phyloP scores from a whole-genome alignment of 2,888 invertebrate genomes.

The Brachycybe producta region DNA sequence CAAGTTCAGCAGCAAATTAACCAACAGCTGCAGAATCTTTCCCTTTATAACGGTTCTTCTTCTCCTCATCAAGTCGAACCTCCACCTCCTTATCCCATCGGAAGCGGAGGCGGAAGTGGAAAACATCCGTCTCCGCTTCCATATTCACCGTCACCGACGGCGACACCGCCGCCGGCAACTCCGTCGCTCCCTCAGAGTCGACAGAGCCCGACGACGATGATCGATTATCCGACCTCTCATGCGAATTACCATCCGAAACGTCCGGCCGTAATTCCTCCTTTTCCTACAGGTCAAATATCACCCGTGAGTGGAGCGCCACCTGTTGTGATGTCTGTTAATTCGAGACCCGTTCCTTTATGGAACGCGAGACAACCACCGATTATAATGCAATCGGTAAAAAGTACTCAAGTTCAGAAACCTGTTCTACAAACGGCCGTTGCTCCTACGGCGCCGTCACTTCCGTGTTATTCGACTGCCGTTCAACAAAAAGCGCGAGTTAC shows the following conservation, averaged over 20 bases:
- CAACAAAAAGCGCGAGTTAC: constrained; percentile 20
- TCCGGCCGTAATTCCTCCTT: neutral
- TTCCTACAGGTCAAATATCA: constrained; percentile 2
- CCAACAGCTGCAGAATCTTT: constrained; percentile 68
- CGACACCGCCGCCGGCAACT: too few relatives aligned
- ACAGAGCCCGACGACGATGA: constrained; percentile 56
- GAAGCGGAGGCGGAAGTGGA: constrained; percentile 42
- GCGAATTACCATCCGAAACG: neutral
- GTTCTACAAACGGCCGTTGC: constrained; percentile 88
- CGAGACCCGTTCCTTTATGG: constrained; percentile 55
- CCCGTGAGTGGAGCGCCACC: constrained; percentile 13
- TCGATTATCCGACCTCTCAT: neutral
- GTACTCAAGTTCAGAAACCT: constrained; percentile 89
- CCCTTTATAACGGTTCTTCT: constrained; percentile 14
- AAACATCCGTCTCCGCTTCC: constrained; percentile 41
- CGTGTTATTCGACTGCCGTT: constrained; percentile 17
- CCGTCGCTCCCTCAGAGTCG: constrained; percentile 73
- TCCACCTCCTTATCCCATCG: constrained; percentile 44
- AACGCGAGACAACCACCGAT: constrained; percentile 78
- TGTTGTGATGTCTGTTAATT: constrained; percentile 19
- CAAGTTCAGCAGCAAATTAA: constrained; percentile 71
- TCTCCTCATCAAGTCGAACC: constrained; percentile 41
- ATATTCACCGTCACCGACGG: too few relatives aligned
- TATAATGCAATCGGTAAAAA: constrained; percentile 92
- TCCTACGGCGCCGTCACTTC: constrained; percentile 57